A percentile compares a stretch with the other conserved stretches of the same genome.
These are phyloP conservation scores for Bradypus variegatus DNA, from an alignment of 2,797 vertebrate genomes.

Conservation along the genomic window DNA sequence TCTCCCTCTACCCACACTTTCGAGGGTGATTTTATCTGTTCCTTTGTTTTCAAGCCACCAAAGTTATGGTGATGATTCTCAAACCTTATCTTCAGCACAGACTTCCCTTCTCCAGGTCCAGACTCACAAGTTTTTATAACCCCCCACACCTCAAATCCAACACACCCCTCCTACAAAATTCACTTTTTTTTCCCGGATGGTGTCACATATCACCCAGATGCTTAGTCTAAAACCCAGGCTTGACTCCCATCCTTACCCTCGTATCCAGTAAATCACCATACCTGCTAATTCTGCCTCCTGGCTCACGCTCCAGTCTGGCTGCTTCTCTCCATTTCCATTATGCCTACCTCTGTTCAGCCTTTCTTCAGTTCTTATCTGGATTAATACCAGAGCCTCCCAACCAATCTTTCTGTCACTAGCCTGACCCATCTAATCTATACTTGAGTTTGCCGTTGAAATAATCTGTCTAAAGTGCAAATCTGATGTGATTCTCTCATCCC, in stretches of 20 bases:
- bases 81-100: background rate
- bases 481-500: background rate
- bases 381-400: background rate
- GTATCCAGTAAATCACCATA: background rate
- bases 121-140: too few relatives aligned
- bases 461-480: conserved; percentile 26
- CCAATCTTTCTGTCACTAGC: background rate
- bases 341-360: background rate
- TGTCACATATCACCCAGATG: background rate
- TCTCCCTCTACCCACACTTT: background rate
- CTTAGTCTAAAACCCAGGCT: background rate
- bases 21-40: background rate
- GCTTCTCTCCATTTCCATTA: background rate
- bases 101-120: background rate
- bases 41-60: background rate
- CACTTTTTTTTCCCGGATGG: background rate
- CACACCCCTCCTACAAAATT: background rate
- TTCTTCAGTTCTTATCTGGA: background rate
- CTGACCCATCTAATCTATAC: background rate
- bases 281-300: background rate
- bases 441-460: conserved; percentile 10
- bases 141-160: background rate
- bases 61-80: background rate
- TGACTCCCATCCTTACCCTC: background rate
- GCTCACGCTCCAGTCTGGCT: background rate